Conservation (phyloP, 1,140 invertebrate genomes). For the Cheumatopsyche charites region DNA sequence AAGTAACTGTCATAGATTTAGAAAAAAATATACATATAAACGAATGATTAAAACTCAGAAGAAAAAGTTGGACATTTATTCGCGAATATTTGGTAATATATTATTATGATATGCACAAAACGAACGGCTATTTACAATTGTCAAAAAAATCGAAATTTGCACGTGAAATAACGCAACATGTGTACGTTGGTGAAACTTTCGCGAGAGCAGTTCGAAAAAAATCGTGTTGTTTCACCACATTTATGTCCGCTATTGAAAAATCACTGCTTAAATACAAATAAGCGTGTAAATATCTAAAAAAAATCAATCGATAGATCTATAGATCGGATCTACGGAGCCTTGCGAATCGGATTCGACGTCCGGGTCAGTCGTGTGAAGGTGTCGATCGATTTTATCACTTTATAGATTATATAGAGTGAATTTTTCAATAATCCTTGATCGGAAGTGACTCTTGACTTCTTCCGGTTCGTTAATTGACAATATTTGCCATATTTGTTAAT, state of each 20-base stretch:
- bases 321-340: too few relatives aligned
- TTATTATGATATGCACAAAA: too few relatives aligned
- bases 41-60: too few relatives aligned
- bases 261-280: neutral
- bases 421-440: neutral
- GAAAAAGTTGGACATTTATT: too few relatives aligned
- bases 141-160: slow-evolving; percentile 22
- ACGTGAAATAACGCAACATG: slow-evolving; percentile 12
- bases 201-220: neutral
- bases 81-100: too few relatives aligned
- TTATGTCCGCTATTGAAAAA: slow-evolving; percentile 3
- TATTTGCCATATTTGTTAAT: slow-evolving; percentile 11
- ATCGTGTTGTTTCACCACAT: neutral
- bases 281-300: too few relatives aligned
- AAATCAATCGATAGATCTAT: too few relatives aligned
- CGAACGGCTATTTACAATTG: neutral
- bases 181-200: slow-evolving; percentile 2
- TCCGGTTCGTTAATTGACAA: neutral
- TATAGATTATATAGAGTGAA: neutral
- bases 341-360: too few relatives aligned
- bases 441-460: neutral
- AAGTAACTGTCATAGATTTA: too few relatives aligned
- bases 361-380: too few relatives aligned
- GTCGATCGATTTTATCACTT: neutral
- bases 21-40: too few relatives aligned